A percentile compares a stretch with the other conserved stretches of the same genome.
phyloP scores from a whole-genome alignment of 2,113 vertebrate genomes.

The Ia io region DNA sequence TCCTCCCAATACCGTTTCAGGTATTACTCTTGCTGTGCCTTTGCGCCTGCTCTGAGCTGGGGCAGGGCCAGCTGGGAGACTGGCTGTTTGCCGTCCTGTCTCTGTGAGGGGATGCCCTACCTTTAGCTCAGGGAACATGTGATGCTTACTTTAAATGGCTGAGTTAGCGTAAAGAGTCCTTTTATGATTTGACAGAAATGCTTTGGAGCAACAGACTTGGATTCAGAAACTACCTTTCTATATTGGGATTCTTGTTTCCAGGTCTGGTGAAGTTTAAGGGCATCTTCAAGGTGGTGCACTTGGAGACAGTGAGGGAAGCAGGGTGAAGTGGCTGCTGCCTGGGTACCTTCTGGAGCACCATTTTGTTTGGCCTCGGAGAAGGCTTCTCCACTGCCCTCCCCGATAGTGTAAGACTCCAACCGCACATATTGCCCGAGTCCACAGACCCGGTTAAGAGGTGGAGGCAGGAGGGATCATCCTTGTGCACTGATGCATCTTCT shows the following conservation, averaged over 20 bases:
- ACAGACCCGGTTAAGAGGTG: not conserved
- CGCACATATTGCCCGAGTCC: not conserved
- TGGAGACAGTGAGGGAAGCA: conserved; percentile 47
- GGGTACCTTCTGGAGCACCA: conserved; percentile 19
- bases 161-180: not conserved
- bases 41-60: not conserved
- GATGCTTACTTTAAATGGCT: not conserved
- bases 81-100: not conserved
- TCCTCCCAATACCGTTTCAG: not conserved
- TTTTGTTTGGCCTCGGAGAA: conserved; percentile 26
- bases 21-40: not conserved
- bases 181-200: conserved; percentile 12
- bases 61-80: no score
- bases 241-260: conserved; percentile 45
- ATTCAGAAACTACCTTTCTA: conserved; percentile 51
- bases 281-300: conserved; percentile 23
- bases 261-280: conserved; percentile 55
- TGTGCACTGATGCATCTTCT: not conserved
- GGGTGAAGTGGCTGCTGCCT: not conserved
- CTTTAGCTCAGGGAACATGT: not conserved
- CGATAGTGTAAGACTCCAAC: not conserved
- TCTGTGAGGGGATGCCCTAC: not conserved
- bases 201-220: conserved; percentile 42
- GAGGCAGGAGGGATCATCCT: not conserved
- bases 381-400: conserved; percentile 18